A percentile compares a stretch with the other conserved stretches of the same genome.
These are phyloP conservation scores for Poecilia picta DNA, from an alignment of 2,797 vertebrate genomes.

Conservation along the genomic window DNA sequence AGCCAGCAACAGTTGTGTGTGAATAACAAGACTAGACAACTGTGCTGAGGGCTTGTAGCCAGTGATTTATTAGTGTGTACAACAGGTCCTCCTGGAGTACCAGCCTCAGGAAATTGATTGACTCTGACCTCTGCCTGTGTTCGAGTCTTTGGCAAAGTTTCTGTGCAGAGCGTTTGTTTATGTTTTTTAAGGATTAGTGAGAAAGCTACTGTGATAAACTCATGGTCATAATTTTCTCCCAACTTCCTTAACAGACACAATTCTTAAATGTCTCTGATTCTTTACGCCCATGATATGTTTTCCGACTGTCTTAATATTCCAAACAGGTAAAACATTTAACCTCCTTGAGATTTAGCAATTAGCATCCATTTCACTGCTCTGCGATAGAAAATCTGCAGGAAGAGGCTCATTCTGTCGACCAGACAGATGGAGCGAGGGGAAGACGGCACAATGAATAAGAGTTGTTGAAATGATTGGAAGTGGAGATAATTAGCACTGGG, in stretches of 20 bases:
- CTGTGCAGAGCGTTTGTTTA: conserved; percentile 12
- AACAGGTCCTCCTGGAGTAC: conserved; percentile 38
- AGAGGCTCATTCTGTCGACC: conserved; percentile 32
- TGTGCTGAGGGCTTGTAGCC: conserved; percentile 46
- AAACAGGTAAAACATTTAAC: conserved; percentile 54
- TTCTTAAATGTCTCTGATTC: conserved; percentile 16
- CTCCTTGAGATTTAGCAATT: conserved; percentile 26
- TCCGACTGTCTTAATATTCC: conserved; percentile 28
- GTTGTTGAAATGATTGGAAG: conserved; percentile 34
- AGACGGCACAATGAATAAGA: conserved; percentile 31
- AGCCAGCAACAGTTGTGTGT: conserved; percentile 30
- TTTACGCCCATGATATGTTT: conserved; percentile 34
- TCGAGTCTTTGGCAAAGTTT: conserved; percentile 13
- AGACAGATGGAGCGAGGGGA: conserved; percentile 15
- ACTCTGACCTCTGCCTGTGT: conserved; percentile 56
- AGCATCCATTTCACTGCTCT: conserved; percentile 37
- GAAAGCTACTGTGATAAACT: conserved; percentile 15
- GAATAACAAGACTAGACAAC: conserved; percentile 40
- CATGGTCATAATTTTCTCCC: conserved; percentile 12
- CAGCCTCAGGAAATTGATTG: conserved; percentile 58
- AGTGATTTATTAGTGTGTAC: conserved; percentile 62
- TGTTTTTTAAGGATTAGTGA: conserved; percentile 1
- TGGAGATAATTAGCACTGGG: conserved; percentile 48
- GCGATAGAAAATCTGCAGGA: conserved; percentile 47
- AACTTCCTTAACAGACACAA: neutral